Base-by-base conservation (phyloP, 37 sponge, comb jelly and placozoan genomes). In the Beroe forskalii region DNA sequence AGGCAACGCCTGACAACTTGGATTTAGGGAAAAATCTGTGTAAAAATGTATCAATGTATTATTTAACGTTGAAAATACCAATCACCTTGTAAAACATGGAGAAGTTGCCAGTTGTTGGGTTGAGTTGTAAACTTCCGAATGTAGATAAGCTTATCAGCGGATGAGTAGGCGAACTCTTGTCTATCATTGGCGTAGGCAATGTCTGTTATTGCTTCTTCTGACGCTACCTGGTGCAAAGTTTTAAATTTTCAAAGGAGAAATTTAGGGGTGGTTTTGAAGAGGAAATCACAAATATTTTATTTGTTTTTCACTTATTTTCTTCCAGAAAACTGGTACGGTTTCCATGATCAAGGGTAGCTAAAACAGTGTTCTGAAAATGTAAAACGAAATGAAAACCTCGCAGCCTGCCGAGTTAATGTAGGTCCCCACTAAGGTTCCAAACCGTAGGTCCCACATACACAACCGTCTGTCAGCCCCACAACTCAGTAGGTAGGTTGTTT, bases 71-170 rank as follows among this genome's bases (percentile, higher is more conserved):
- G n/a, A n/a, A n/a, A n/a, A n/a, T n/a, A n/a, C n/a, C n/a, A n/a
- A 8, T 64, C 22, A 80, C 86, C 86, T 80, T 80, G 86, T 3
- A 80, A 38, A 1, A 80, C 86, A 48, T 80, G 86, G 1, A 44
- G n/a, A 17, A 80, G 86, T 4, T 41, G 28, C 44, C 86, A 80
- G 86, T 35, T 38, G 14, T 22, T 44, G 27, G 40, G 40, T 22
- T 1, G 35, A 38, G 25, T 25, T 4, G 55, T 1, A 25, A 80
- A 80, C 4, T 41, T 44, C 22, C 86, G 24, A 22, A 80, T 43
- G 31, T 80, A 80, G 55, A 80, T 80, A 22, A 80, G 86, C 42
- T 80, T 80, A 48, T 80, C 86, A 30, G 86, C 55, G 1, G 86
- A 80, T 2, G 55, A 44, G 28, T 80, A 80, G 23, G 86, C 86